Percentiles rank a stretch among this genome's conserved stretches.
Evolutionary conservation across 1,140 invertebrate genomes (phyloP).

Genomic region (Delia radicum): DNA sequence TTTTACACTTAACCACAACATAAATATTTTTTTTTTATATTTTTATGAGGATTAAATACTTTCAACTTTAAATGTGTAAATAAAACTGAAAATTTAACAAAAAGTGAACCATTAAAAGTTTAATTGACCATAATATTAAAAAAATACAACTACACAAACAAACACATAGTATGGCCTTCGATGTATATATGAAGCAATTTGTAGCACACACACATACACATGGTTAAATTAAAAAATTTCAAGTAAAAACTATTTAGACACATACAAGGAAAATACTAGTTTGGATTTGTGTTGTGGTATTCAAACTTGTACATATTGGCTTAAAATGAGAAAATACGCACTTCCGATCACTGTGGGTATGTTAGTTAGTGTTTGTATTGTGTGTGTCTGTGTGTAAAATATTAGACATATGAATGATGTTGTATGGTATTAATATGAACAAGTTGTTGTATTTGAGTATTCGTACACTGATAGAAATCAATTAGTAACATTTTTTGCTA

Average conservation of each 20-base stretch:
- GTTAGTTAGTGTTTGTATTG: neutral
- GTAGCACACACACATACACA: neutral
- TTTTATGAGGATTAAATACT: neutral
- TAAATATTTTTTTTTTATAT: neutral
- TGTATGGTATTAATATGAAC: neutral
- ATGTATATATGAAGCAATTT: neutral
- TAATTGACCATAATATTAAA: constrained; percentile 15
- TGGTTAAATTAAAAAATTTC: neutral
- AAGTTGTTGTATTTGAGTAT: neutral
- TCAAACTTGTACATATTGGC: neutral
- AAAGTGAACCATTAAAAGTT: constrained; percentile 6
- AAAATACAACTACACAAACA: neutral
- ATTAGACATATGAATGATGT: constrained; percentile 1
- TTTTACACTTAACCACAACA: no score
- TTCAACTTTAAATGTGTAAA: constrained; percentile 9
- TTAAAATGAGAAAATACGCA: neutral
- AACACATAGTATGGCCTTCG: neutral
- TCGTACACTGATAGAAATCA: no score
- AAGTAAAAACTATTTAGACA: neutral
- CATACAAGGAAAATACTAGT: neutral
- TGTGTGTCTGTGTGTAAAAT: neutral
- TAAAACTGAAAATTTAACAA: neutral
- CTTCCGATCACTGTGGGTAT: neutral
- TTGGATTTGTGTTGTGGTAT: neutral
- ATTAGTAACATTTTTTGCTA: no score